phyloP scores from a whole-genome alignment of 53 echinoderm and acorn worm genomes.

The Crossaster papposus region DNA sequence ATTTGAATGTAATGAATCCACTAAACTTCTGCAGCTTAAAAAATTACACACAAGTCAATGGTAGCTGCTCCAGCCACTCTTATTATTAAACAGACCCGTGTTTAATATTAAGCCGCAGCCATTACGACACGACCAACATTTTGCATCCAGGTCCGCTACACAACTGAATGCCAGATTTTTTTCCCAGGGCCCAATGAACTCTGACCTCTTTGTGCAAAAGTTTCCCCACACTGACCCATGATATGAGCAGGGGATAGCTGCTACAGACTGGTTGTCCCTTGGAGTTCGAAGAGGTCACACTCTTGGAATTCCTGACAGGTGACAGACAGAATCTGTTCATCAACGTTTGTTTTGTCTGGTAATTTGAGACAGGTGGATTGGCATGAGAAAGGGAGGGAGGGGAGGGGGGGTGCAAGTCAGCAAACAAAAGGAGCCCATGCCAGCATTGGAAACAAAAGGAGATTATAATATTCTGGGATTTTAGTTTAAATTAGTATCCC shows the following conservation, averaged over 20 bases:
- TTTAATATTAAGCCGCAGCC: too few relatives aligned
- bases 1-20: too few relatives aligned
- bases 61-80: too few relatives aligned
- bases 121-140: too few relatives aligned
- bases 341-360: constrained; percentile 58
- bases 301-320: constrained; percentile 41
- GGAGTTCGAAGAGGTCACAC: constrained; percentile 37
- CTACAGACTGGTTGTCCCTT: neutral
- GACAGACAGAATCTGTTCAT: constrained; percentile 38
- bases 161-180: neutral
- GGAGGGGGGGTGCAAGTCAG: constrained; percentile 8
- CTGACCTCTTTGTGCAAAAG: neutral
- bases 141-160: too few relatives aligned
- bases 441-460: neutral
- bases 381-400: neutral
- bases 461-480: neutral
- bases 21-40: too few relatives aligned
- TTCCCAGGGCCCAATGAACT: constrained; percentile 9
- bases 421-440: neutral
- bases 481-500: too few relatives aligned
- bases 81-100: too few relatives aligned
- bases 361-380: constrained; percentile 47
- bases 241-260: neutral
- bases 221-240: too few relatives aligned
- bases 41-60: too few relatives aligned